Evolutionary conservation across 2,113 vertebrate species (phyloP), one percentile per base, ranked within the genome.

Genomic region (Callaeas wilsoni): DNA sequence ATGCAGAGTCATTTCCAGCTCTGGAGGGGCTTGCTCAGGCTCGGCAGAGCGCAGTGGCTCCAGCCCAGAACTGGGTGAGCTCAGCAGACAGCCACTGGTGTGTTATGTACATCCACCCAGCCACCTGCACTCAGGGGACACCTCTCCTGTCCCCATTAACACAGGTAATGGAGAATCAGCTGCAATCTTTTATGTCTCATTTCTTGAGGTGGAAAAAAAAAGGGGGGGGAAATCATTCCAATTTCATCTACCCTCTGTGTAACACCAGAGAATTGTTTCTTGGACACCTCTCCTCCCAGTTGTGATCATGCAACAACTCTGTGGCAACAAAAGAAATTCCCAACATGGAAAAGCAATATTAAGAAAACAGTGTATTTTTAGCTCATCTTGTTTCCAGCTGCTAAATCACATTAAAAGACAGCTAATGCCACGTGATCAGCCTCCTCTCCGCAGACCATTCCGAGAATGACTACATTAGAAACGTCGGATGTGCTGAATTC

Each of bases 341-440:
- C 96, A 96, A 96, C 92, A 94, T 89, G 96, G 96, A 92, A 94
- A 95, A 78, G 88, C 92, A 95, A 94, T 96, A 94, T 94, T 92
- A 96, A 95, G 91, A 90, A 96, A 94, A 90, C 84, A 81, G 76
- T 5, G 42, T 96, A 96, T 96, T 96, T 97, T 97, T 97, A 96
- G 96, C 93, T 92, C 53, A 4, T 91, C 90, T 93, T 33, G 73
- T 93, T 94, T 96, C 90, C 94, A 93, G 95, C 88, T 96, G 94
- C 84, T 95, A 94, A 96, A 93, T 94, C 95, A 94, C 84, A 95
- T 90, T 95, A 95, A 81, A 94, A 94, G 96, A 89, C 83, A 92
- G 93, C 80, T 90, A 69, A 89, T 49, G 85, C 64, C 93, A 92
- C 65, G 77, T 93, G 96, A 96, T 10, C 80, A 68, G 85, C 64